Conservation (phyloP, 2,113 vertebrate species). For the Carassius carassius region DNA sequence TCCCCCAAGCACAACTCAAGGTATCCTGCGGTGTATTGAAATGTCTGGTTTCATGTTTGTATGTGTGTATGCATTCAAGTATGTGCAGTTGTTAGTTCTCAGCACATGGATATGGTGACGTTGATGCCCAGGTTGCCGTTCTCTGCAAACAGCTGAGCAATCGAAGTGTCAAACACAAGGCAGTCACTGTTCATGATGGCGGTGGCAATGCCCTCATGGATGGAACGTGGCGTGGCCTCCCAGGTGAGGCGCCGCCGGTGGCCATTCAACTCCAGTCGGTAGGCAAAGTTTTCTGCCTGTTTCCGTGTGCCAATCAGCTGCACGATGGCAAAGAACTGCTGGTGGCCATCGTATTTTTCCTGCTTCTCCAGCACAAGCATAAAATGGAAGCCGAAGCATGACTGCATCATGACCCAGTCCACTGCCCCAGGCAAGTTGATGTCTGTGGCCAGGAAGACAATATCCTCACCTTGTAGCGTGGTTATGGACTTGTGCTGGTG, state of each 20-base stretch:
- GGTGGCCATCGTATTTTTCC: constrained; percentile 98
- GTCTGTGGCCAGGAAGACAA: constrained; percentile 98
- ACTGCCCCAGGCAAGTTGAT: constrained; percentile 98
- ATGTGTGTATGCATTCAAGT: constrained; percentile 42
- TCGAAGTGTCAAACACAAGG: constrained; percentile 98
- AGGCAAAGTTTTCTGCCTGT: constrained; percentile 98
- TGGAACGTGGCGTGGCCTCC: constrained; percentile 97
- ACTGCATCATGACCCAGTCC: constrained; percentile 99
- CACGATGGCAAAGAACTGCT: constrained; percentile 99
- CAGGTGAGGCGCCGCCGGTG: constrained; percentile 98
- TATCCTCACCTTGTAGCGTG: constrained; percentile 97
- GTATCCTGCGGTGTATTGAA: constrained; percentile 61
- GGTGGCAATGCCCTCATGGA: constrained; percentile 98
- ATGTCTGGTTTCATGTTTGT: constrained; percentile 59
- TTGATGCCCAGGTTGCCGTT: constrained; percentile 99
- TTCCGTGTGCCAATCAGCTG: constrained; percentile 98
- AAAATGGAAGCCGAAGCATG: constrained; percentile 98
- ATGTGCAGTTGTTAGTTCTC: constrained; percentile 67
- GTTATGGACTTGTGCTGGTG: constrained; percentile 99
- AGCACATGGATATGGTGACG: constrained; percentile 99
- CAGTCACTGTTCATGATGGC: constrained; percentile 99
- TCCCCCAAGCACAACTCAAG: constrained; percentile 46
- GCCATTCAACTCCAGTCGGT: constrained; percentile 93
- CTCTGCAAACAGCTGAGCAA: constrained; percentile 98
- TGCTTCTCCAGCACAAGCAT: constrained; percentile 99